Evolutionary conservation across 53 echinoderm and acorn worm species (phyloP), one percentile per base, ranked within the genome.

Genomic region (Zoroaster sp.): DNA sequence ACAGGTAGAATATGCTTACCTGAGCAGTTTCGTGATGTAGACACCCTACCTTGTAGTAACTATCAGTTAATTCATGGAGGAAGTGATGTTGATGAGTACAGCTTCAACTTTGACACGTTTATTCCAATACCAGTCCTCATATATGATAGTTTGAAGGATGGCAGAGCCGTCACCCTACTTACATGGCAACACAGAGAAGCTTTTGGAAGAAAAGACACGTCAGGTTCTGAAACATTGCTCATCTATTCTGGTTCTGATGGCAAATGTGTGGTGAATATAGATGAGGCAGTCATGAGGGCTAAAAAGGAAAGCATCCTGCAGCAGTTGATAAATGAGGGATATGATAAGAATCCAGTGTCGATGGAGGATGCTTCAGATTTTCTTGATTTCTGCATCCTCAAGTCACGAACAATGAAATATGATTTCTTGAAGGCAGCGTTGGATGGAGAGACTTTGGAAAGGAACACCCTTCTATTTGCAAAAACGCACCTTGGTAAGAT

Each of bases 351-450:
- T 74, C 33, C 18, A 43, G 25, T 41, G 18, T 25, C 4, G 25
- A 63, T 63, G 37, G 63, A 55, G 21, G 80, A 80, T 33, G 40
- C 80, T 8, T 52, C 52, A 49, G 49, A 77, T 52, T 53, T 77
- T 51, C 77, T 77, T 15, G 77, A 77, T 52, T 51, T 77, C 17
- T 77, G 77, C 35, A 32, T 46, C 17, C 4, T 15, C 18, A 36
- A 7, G 32, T 52, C 77, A 28, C 31, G 35, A 31, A 52, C 47
- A 9, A 77, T 77, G 77, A 47, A 77, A 35, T 77, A 51, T 35
- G 17, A 51, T 17, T 36, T 77, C 32, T 47, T 77, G 0, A 77
- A 53, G 49, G 18, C 51, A 31, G 53, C 77, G 35, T 30, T 74
- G 42, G 31, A 74, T 74, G 43, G 45, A 20, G 77, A 77, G 8